These are phyloP conservation scores for Amphimallon solstitiale DNA, from an alignment of 2,888 invertebrate species.

Conservation along the genomic window DNA sequence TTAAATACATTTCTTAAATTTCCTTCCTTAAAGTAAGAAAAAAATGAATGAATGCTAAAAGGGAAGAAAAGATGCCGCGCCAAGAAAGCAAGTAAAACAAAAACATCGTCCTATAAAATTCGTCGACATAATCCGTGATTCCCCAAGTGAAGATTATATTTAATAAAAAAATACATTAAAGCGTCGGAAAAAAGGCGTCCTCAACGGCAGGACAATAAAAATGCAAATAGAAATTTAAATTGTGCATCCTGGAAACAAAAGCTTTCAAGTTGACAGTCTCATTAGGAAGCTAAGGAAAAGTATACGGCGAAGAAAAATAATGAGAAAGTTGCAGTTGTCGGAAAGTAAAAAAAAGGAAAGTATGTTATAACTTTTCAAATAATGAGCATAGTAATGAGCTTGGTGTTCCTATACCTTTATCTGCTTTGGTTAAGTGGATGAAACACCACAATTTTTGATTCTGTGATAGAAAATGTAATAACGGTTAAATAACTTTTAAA, in stretches of 20 bases:
- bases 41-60: background rate
- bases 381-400: constrained; percentile 34
- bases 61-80: background rate
- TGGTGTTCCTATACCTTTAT: constrained; percentile 14
- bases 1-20: no score
- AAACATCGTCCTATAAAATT: constrained; percentile 17
- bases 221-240: constrained; percentile 45
- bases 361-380: constrained; percentile 34
- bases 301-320: constrained; percentile 38
- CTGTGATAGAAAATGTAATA: no score
- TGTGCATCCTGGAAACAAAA: constrained; percentile 43
- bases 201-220: constrained; percentile 39
- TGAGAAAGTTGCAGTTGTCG: constrained; percentile 38
- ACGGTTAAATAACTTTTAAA: no score
- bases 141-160: constrained; percentile 35
- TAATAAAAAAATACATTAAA: constrained; percentile 37
- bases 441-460: no score
- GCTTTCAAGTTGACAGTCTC: constrained; percentile 45
- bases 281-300: constrained; percentile 41
- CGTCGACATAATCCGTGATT: constrained; percentile 25
- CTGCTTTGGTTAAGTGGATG: no score
- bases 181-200: constrained; percentile 32
- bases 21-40: no score
- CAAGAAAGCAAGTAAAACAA: constrained; percentile 10
- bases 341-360: constrained; percentile 29